These are phyloP conservation scores for Romanogobio albipinnatus DNA, from an alignment of 2,113 vertebrate species.

Conservation along the genomic window DNA sequence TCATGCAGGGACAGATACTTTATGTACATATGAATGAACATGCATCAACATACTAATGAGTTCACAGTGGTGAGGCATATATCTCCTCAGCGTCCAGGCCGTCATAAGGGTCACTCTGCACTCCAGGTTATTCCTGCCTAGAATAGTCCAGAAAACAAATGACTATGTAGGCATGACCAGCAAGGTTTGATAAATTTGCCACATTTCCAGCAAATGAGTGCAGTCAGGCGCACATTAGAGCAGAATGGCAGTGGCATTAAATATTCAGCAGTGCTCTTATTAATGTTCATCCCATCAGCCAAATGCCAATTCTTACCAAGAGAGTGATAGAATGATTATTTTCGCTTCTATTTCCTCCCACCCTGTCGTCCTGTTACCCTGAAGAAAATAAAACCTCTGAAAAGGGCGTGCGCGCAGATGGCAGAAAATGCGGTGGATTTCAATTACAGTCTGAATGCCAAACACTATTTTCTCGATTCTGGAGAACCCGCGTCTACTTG, in stretches of 20 bases:
- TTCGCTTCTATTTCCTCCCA: constrained; percentile 26
- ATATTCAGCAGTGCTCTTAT: constrained; percentile 58
- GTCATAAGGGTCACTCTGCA: constrained; percentile 50
- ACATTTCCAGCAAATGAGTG: constrained; percentile 57
- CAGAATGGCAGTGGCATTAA: constrained; percentile 58
- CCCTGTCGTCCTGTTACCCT: not conserved
- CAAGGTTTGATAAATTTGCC: constrained; percentile 55
- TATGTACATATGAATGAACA: not conserved
- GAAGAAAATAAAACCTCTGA: not conserved
- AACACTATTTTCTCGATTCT: constrained; percentile 4
- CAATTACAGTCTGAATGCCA: constrained; percentile 23
- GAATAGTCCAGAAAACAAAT: constrained; percentile 53
- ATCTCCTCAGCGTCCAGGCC: not conserved
- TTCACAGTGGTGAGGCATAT: not conserved
- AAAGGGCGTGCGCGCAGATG: not conserved
- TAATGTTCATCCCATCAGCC: constrained; percentile 51
- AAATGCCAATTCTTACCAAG: constrained; percentile 45
- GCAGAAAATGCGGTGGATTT: constrained; percentile 6
- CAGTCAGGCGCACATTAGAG: constrained; percentile 54
- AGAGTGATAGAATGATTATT: constrained; percentile 51
- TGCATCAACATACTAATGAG: constrained; percentile 7
- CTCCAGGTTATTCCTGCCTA: constrained; percentile 40
- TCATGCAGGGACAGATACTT: not conserved
- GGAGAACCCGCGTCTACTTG: not conserved
- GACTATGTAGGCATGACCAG: constrained; percentile 32